Base-by-base conservation (phyloP, 2,888 invertebrate species). In the Ochropacha duplaris region DNA sequence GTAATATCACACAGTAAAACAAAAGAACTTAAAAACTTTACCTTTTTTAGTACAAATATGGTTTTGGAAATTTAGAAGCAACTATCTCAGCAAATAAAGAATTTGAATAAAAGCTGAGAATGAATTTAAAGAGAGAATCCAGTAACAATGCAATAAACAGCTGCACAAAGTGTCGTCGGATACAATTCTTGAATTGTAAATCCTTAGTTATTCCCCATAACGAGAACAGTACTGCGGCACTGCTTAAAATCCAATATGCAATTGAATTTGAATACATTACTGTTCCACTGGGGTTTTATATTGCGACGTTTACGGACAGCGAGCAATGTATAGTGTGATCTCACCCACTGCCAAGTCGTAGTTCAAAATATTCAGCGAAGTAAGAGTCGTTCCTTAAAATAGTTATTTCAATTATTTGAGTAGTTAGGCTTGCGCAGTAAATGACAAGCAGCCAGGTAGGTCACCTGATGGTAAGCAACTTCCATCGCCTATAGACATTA, bases 211-310 rank as follows among this genome's bases (percentile, higher is more conserved):
- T 44, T 26, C 52, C 58, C 65, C 60, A 67, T 72, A 72, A 73
- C 74, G 72, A 52, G 52, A 44, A 72, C 64, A 67, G 54, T 31
- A 66, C 62, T 59, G 56, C 56, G 55, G 50, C 58, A 50, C 59
- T 59, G 62, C 55, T 64, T 69, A 66, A 69, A 74, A 66, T 69
- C 66, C 68, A 66, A 71, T 70, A 66, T 71, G 77, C 79, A 79
- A 78, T 81, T 71, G 76, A 72, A 76, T 77, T 69, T 68, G 79
- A 78, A 80, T 81, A 79, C 79, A 78, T 83, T 79, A 79, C 74
- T 65, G 72, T 63, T 63, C 68, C 68, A 69, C 66, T 70, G 70
- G 64, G 69, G 68, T 71, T 73, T 76, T 72, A 73, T 69, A 68
- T 76, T 74, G 68, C 67, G 60, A 69, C 64, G 65, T 67, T 73